Percentiles rank a stretch among this genome's conserved stretches.
These are phyloP conservation scores for Iphiclides podalirius DNA, from an alignment of 2,888 invertebrate species.

Conservation along the genomic window DNA sequence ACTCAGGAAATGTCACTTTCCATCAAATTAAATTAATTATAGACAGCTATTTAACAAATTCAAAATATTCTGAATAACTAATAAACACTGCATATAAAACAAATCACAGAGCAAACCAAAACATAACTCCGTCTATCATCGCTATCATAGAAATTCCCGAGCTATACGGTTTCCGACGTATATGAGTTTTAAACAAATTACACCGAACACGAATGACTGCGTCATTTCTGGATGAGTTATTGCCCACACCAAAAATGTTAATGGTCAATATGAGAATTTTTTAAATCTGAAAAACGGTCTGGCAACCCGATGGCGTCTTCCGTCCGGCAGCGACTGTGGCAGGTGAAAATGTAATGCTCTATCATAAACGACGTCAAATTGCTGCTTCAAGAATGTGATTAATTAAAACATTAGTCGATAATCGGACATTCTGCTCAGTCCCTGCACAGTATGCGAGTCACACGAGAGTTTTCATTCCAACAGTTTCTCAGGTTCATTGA, in stretches of 20 bases:
- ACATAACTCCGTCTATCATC: background rate
- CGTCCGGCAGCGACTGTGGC: no score
- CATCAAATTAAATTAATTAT: no score
- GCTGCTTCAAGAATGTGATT: conserved; percentile 34
- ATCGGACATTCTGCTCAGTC: conserved; percentile 9
- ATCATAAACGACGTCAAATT: conserved; percentile 34
- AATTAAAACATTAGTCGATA: conserved; percentile 35
- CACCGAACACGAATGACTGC: background rate
- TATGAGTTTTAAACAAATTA: background rate
- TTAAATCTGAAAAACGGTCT: conserved; percentile 2
- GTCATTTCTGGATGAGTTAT: conserved; percentile 10
- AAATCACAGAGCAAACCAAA: background rate
- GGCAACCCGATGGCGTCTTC: no score
- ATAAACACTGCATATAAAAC: background rate
- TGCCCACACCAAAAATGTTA: conserved; percentile 2
- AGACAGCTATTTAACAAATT: no score
- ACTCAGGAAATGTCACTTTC: no score
- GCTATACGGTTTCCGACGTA: background rate
- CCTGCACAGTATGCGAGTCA: no score
- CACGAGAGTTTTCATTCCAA: no score
- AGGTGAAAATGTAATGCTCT: conserved; percentile 31
- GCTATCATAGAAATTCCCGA: background rate
- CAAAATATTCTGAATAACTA: background rate
- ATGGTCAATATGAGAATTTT: conserved; percentile 1
- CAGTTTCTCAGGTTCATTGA: no score